Percentiles rank a stretch among this genome's conserved stretches.
Evolutionary conservation across 2,888 invertebrate genomes (phyloP).

Genomic region (Dasysyrphus tricinctus): DNA sequence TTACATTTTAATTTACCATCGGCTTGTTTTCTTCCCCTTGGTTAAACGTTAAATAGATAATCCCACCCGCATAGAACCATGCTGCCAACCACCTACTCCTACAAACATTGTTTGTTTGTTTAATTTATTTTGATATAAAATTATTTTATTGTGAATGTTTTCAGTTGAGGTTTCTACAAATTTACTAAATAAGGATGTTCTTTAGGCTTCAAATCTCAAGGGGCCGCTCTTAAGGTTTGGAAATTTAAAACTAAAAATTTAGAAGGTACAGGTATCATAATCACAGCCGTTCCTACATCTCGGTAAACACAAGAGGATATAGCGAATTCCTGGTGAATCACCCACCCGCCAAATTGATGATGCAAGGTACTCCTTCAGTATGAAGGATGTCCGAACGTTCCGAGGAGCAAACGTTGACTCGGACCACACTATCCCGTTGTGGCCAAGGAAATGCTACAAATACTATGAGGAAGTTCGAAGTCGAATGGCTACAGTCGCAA

Average conservation of each 20-base stretch:
- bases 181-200: background rate
- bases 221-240: background rate
- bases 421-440: too few relatives aligned
- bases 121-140: constrained; percentile 19
- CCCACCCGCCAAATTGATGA: too few relatives aligned
- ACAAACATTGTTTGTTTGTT: constrained; percentile 13
- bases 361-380: too few relatives aligned
- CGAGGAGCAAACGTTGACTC: too few relatives aligned
- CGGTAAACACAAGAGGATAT: too few relatives aligned
- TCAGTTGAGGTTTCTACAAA: background rate
- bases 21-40: background rate
- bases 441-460: too few relatives aligned
- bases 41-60: constrained; percentile 13
- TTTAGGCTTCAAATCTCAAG: background rate
- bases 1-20: constrained; percentile 24
- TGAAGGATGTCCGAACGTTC: too few relatives aligned
- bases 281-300: too few relatives aligned
- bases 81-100: background rate
- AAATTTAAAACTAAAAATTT: background rate
- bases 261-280: too few relatives aligned
- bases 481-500: too few relatives aligned
- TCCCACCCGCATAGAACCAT: background rate
- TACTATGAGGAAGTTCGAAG: too few relatives aligned
- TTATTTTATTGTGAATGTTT: background rate
- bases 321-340: too few relatives aligned